These are phyloP conservation scores for Peromyscus californicus DNA, from an alignment of 2,113 vertebrate genomes.

Conservation along the genomic window DNA sequence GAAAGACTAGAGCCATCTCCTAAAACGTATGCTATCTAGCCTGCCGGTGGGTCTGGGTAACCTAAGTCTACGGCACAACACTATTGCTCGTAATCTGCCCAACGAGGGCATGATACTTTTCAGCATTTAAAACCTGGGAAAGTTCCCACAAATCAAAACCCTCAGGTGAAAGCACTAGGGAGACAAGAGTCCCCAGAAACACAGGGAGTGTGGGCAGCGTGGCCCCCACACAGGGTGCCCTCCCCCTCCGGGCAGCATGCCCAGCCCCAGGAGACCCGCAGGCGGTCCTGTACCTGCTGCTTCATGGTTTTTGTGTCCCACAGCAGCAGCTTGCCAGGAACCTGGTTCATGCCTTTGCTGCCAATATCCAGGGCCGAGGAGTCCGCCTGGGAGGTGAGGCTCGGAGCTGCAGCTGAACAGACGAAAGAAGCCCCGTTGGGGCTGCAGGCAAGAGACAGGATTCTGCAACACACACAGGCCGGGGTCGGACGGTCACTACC, in stretches of 20 bases:
- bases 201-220: fast-evolving
- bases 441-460: conserved; percentile 96
- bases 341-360: conserved; percentile 86
- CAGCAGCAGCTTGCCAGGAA: conserved; percentile 94
- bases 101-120: neutral
- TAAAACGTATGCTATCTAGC: neutral
- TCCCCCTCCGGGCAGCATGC: fast-evolving
- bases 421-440: conserved; percentile 96
- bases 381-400: conserved; percentile 79
- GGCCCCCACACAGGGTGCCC: neutral
- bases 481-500: neutral
- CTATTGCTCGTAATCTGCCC: neutral
- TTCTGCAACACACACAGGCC: conserved; percentile 88
- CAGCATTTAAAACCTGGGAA: neutral
- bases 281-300: conserved; percentile 91
- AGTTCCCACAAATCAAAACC: neutral
- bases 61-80: neutral
- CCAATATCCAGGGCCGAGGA: conserved; percentile 74
- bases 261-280: fast-evolving
- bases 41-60: neutral
- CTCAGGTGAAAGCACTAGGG: neutral
- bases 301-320: conserved; percentile 99
- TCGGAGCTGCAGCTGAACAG: conserved; percentile 94
- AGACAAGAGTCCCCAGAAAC: neutral
- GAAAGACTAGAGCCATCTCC: neutral